phyloP scores from a whole-genome alignment of 2,797 vertebrate genomes.

The Pseudomugil gertrudae region DNA sequence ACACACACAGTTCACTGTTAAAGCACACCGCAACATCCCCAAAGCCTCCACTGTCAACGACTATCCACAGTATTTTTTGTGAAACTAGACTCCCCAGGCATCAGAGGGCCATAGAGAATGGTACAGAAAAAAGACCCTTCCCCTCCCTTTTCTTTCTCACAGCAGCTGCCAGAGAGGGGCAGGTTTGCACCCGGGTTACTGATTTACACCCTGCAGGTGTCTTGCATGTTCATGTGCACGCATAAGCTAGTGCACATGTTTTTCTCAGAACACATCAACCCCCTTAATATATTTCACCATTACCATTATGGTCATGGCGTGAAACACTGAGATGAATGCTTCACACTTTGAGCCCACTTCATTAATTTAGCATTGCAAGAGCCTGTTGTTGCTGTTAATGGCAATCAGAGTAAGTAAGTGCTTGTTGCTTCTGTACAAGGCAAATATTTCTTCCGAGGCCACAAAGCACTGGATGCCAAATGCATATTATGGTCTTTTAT shows the following conservation, averaged over 20 bases:
- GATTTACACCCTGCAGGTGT: conserved; percentile 80
- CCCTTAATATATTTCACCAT: conserved; percentile 43
- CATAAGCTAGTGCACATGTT: conserved; percentile 43
- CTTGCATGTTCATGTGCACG: conserved; percentile 54
- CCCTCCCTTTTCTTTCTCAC: conserved; percentile 35
- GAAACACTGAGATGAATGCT: conserved; percentile 49
- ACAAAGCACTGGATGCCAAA: conserved; percentile 3
- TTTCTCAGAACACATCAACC: conserved; percentile 45
- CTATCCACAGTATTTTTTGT: conserved; percentile 49
- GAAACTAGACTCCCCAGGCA: conserved; percentile 57
- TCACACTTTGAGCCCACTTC: conserved; percentile 27
- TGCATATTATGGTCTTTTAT: conserved; percentile 3
- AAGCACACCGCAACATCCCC: conserved; percentile 37
- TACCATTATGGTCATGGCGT: conserved; percentile 30
- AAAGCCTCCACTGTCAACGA: conserved; percentile 52
- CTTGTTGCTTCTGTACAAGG: conserved; percentile 1
- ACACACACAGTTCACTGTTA: conserved; percentile 21
- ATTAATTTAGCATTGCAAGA: conserved; percentile 49
- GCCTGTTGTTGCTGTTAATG: conserved; percentile 9
- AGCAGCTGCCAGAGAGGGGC: conserved; percentile 65
- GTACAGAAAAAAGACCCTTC: conserved; percentile 27
- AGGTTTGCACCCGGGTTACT: conserved; percentile 43
- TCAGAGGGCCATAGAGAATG: conserved; percentile 37
- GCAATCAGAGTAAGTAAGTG: conserved; percentile 22
- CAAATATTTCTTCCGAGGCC: conserved; percentile 13